Evolutionary conservation across 2,113 vertebrate species (phyloP).

Genomic region (Eurystomus gularis): DNA sequence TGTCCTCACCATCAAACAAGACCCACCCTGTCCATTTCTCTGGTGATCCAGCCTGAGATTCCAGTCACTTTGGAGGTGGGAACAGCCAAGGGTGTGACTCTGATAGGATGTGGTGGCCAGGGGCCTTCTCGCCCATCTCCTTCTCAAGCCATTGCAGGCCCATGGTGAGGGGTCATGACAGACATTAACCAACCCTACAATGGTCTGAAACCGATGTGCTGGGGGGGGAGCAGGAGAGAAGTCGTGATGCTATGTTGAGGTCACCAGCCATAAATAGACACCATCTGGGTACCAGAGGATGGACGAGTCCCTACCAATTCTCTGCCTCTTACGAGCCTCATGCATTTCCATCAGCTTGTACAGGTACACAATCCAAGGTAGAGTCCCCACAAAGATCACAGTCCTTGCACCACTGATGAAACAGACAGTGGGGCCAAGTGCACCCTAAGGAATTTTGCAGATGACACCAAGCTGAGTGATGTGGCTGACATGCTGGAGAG

Average conservation of each 20-base stretch:
- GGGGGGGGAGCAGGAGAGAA: background rate
- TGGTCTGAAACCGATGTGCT: fast-evolving
- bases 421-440: background rate
- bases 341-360: background rate
- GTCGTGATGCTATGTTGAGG: background rate
- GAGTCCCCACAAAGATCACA: background rate
- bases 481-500: too few species aligned
- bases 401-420: background rate
- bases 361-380: background rate
- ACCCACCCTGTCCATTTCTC: background rate
- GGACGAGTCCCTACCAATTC: background rate
- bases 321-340: background rate
- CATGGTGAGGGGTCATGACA: background rate
- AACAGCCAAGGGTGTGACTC: background rate
- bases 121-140: background rate
- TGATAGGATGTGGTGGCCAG: fast-evolving
- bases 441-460: too few species aligned
- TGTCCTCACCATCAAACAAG: background rate
- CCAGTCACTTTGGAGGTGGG: background rate
- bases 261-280: background rate
- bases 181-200: background rate
- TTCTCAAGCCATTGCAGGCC: background rate
- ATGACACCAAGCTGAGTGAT: too few species aligned
- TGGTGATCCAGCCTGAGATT: background rate
- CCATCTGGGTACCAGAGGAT: fast-evolving